phyloP scores from a whole-genome alignment of 2,797 vertebrate species.

The Cryptoprocta ferox region DNA sequence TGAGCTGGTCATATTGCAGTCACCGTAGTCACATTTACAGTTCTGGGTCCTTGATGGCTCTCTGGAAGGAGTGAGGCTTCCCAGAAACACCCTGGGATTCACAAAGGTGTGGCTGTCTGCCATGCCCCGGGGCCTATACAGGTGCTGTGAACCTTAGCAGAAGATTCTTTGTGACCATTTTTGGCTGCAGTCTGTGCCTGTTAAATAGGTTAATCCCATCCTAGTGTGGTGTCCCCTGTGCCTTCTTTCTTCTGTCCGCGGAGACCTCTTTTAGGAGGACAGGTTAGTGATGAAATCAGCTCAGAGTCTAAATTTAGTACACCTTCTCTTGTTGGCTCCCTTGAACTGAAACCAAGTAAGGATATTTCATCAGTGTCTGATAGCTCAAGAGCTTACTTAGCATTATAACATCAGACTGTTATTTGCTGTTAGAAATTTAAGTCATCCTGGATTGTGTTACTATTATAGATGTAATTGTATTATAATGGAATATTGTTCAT shows the following conservation, averaged over 20 bases:
- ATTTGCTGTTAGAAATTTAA: slow-evolving; percentile 25
- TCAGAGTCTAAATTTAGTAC: slow-evolving; percentile 83
- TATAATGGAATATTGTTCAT: background rate
- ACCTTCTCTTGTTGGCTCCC: slow-evolving; percentile 68
- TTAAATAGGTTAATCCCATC: slow-evolving; percentile 78
- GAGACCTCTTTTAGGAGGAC: slow-evolving; percentile 75
- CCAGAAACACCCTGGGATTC: background rate
- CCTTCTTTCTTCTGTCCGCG: slow-evolving; percentile 67
- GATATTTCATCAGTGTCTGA: slow-evolving; percentile 66
- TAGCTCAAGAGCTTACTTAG: slow-evolving; percentile 47
- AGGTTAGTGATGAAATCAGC: slow-evolving; percentile 83
- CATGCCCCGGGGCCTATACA: background rate
- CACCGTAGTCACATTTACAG: background rate
- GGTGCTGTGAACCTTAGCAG: background rate
- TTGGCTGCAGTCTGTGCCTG: slow-evolving; percentile 71
- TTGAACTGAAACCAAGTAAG: slow-evolving; percentile 71
- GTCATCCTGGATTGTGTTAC: slow-evolving; percentile 14
- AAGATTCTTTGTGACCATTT: slow-evolving; percentile 28
- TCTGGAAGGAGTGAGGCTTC: background rate
- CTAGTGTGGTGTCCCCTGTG: slow-evolving; percentile 67
- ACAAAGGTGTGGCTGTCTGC: background rate
- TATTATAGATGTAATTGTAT: background rate
- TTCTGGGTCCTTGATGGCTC: background rate
- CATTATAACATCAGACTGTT: slow-evolving; percentile 55
- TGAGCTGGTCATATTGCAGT: background rate